Percentiles rank a stretch among this genome's conserved stretches.
Evolutionary conservation across 1,140 invertebrate genomes (phyloP).

Genomic region (Globodera rostochiensis): DNA sequence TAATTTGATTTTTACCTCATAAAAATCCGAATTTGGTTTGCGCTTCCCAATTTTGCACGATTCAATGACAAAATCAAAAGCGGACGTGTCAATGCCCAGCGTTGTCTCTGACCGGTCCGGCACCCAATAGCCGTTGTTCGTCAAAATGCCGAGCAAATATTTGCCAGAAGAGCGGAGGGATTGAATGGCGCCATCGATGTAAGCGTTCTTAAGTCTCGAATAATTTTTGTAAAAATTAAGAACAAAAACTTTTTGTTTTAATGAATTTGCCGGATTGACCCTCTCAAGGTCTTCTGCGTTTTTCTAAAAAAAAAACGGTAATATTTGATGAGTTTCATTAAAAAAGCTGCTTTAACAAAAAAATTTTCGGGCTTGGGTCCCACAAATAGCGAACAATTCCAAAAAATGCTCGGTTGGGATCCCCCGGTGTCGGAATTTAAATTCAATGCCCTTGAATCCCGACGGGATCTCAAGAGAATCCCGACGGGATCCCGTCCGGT

Average conservation of each 20-base stretch:
- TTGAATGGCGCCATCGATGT: conserved; percentile 8
- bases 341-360: too few species aligned
- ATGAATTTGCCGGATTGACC: not conserved
- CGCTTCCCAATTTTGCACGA: conserved; percentile 33
- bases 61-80: conserved; percentile 37
- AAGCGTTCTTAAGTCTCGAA: conserved; percentile 4
- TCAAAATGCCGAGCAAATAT: conserved; percentile 24
- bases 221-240: conserved; percentile 10
- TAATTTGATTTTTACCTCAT: conserved; percentile 16
- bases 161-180: conserved; percentile 7
- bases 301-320: not conserved
- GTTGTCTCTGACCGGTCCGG: conserved; percentile 26
- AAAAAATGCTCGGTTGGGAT: too few species aligned
- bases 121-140: conserved; percentile 37
- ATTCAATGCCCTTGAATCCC: too few species aligned
- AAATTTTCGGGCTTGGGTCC: too few species aligned
- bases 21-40: conserved; percentile 36
- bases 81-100: conserved; percentile 14
- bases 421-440: too few species aligned
- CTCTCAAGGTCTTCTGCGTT: not conserved
- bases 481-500: too few species aligned
- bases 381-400: too few species aligned
- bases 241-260: not conserved
- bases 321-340: too few species aligned
- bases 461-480: too few species aligned